Evolutionary conservation across 2,888 invertebrate genomes (phyloP).

Genomic region (Ichneumoninae sp.): DNA sequence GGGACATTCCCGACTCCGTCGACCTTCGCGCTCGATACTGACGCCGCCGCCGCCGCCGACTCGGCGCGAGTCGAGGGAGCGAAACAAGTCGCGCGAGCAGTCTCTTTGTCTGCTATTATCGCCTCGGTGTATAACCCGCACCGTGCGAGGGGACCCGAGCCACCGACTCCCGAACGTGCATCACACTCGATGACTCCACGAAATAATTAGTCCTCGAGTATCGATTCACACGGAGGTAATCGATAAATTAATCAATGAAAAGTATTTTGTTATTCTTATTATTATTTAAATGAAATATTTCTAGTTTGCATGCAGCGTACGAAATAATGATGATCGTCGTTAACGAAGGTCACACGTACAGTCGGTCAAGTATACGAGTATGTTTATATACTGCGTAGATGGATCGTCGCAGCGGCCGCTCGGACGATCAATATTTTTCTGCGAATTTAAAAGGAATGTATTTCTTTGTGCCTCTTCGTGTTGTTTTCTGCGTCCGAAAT

Average conservation of each 20-base stretch:
- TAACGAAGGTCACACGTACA: slow-evolving; percentile 1
- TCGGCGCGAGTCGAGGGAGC: slow-evolving; percentile 46
- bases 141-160: slow-evolving; percentile 7
- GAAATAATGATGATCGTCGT: not conserved
- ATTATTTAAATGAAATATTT: not conserved
- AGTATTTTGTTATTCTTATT: not conserved
- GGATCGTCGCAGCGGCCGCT: not conserved
- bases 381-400: not conserved
- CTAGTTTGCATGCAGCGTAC: not conserved
- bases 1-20: slow-evolving; percentile 66
- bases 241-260: not conserved
- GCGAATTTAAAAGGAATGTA: not conserved
- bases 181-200: slow-evolving; percentile 6
- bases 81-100: slow-evolving; percentile 35
- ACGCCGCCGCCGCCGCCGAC: slow-evolving; percentile 50
- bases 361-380: slow-evolving; percentile 10
- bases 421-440: slow-evolving; percentile 1
- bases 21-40: slow-evolving; percentile 70
- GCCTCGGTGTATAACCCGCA: slow-evolving; percentile 32
- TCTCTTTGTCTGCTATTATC: slow-evolving; percentile 53
- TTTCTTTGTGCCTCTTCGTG: not conserved
- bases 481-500: not conserved
- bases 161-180: not conserved
- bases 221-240: not conserved
- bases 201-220: slow-evolving; percentile 34